These are phyloP conservation scores for Hanleya hanleyi DNA, from an alignment of 2,888 invertebrate species.

Conservation along the genomic window DNA sequence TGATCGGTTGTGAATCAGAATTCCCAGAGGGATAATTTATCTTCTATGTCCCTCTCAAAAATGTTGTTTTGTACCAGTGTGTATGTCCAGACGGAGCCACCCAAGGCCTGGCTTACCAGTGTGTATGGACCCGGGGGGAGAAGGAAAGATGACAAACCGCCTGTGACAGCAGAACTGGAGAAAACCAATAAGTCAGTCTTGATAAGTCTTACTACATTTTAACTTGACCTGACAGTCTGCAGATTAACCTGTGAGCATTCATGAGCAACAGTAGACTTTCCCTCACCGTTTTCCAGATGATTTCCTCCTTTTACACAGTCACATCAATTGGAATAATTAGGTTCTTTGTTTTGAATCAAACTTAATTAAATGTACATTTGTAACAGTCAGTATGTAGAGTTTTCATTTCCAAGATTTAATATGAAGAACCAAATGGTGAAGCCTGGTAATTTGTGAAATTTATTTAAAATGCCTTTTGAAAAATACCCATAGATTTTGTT, in stretches of 20 bases:
- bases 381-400: too few species aligned
- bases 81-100: conserved; percentile 52
- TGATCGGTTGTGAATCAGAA: too few species aligned
- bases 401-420: too few species aligned
- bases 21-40: too few species aligned
- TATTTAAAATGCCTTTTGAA: too few species aligned
- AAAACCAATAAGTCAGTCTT: conserved; percentile 51
- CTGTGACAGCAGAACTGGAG: conserved; percentile 37
- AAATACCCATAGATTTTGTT: too few species aligned
- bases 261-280: background rate
- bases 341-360: too few species aligned
- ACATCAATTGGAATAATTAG: background rate
- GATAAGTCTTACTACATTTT: background rate
- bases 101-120: conserved; percentile 35
- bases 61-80: conserved; percentile 39
- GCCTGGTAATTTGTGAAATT: too few species aligned
- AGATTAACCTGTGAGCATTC: background rate
- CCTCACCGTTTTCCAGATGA: background rate
- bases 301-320: background rate
- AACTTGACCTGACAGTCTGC: background rate
- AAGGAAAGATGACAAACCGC: conserved; percentile 28
- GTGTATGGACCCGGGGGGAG: conserved; percentile 8
- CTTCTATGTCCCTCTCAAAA: background rate
- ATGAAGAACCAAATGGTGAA: too few species aligned
- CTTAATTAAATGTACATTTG: too few species aligned